phyloP scores from a whole-genome alignment of 2,113 vertebrate species.

The Zingel zingel region DNA sequence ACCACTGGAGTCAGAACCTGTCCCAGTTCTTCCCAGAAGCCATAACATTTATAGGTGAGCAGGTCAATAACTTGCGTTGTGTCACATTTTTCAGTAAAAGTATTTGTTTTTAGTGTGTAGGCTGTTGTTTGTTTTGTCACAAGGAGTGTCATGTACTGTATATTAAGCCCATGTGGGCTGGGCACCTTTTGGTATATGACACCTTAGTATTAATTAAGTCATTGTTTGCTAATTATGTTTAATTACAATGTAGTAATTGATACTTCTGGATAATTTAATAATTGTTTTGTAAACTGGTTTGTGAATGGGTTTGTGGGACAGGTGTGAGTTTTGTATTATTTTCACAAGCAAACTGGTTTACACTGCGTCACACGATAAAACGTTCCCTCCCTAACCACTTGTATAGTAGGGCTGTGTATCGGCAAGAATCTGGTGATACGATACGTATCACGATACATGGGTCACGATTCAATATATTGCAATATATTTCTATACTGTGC shows the following conservation, averaged over 20 bases:
- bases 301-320: background rate
- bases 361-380: background rate
- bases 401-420: no score
- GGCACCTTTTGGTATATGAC: background rate
- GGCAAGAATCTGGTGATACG: no score
- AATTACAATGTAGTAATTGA: background rate
- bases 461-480: no score
- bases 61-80: background rate
- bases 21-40: constrained; percentile 93
- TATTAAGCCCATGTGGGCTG: background rate
- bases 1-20: constrained; percentile 94
- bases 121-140: background rate
- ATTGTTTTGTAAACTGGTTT: background rate
- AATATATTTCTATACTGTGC: no score
- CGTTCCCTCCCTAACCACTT: background rate
- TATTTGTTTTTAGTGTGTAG: background rate
- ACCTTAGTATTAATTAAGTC: background rate
- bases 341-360: background rate
- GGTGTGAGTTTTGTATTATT: background rate
- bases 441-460: no score
- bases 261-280: background rate
- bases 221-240: background rate
- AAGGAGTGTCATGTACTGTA: background rate
- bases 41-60: constrained; percentile 92
- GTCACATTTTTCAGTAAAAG: background rate